Evolutionary conservation across 2,888 invertebrate species (phyloP).

Genomic region (Cremastobaeus sp.): DNA sequence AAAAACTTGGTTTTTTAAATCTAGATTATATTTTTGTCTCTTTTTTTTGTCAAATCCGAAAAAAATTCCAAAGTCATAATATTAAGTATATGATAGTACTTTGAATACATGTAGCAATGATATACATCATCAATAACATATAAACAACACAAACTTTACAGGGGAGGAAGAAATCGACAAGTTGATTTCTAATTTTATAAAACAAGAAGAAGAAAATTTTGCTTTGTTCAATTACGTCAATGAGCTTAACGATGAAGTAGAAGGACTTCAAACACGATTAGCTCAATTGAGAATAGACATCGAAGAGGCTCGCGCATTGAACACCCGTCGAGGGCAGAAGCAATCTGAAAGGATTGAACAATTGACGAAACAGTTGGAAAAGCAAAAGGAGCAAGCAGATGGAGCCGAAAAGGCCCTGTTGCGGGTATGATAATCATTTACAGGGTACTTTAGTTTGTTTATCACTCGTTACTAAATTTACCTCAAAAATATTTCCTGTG

Average conservation of each 20-base stretch:
- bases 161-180: constrained; percentile 84
- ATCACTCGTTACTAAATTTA: too few relatives aligned
- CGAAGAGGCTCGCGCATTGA: constrained; percentile 82
- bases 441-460: too few relatives aligned
- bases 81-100: too few relatives aligned
- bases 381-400: constrained; percentile 77
- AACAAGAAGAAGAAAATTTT: constrained; percentile 94
- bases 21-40: too few relatives aligned
- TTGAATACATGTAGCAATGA: too few relatives aligned
- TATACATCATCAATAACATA: too few relatives aligned
- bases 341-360: constrained; percentile 82
- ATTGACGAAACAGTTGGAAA: constrained; percentile 80
- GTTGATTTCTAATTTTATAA: constrained; percentile 86
- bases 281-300: constrained; percentile 83
- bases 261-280: constrained; percentile 85
- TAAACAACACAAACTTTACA: too few relatives aligned
- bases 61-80: too few relatives aligned
- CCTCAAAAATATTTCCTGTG: too few relatives aligned
- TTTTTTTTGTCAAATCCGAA: too few relatives aligned
- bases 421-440: constrained; percentile 64
- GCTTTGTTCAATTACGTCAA: constrained; percentile 94
- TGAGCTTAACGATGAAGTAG: constrained; percentile 91
- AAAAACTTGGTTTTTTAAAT: too few relatives aligned
- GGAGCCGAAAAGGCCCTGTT: constrained; percentile 75
- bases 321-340: constrained; percentile 80